Base-by-base conservation (phyloP, 2,113 vertebrate species). In the Hypocryptadius cinnamomeus region DNA sequence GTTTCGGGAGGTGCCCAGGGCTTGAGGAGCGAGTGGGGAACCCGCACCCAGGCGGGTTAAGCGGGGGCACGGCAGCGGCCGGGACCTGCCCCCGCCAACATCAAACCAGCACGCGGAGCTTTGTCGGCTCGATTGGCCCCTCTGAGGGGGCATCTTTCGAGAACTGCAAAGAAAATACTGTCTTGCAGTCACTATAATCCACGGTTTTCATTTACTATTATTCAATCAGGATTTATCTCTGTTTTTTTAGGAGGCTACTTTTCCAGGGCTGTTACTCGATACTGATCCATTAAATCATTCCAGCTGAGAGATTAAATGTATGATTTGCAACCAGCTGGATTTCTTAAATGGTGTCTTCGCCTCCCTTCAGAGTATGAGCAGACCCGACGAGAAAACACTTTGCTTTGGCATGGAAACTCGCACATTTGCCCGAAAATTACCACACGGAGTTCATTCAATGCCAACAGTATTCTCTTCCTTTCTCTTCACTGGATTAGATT, bases 251-350 rank as follows among this genome's bases (percentile, higher is more conserved):
- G 94, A 96, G 92, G 80, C 92, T 96, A 81, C 93, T 96, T 96
- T 96, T 97, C 95, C 96, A 97, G 93, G 56, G 81, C 93, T 94
- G 96, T 95, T 95, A 97, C 94, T 94, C 82, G 97, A 97, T 96
- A 95, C 96, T 97, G 96, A 97, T 97, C 97, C 95, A 97, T 96
- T 97, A 97, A 97, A 97, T 95, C 95, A 96, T 96, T 97, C 96
- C 97, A 97, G 95, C 97, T 97, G 96, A 96, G 94, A 97, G 95
- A 96, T 97, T 96, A 97, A 96, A 96, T 95, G 95, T 96, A 96
- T 94, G 95, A 94, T 96, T 96, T 97, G 95, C 95, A 96, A 95
- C 91, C 97, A 97, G 96, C 95, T 97, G 97, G 95, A 95, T 93
- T 96, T 95, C 85, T 95, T 84, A 95, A 93, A 88, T 81, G 78